Conservation (phyloP, 1,140 invertebrate species). For the Dinothrombium tinctorium region DNA sequence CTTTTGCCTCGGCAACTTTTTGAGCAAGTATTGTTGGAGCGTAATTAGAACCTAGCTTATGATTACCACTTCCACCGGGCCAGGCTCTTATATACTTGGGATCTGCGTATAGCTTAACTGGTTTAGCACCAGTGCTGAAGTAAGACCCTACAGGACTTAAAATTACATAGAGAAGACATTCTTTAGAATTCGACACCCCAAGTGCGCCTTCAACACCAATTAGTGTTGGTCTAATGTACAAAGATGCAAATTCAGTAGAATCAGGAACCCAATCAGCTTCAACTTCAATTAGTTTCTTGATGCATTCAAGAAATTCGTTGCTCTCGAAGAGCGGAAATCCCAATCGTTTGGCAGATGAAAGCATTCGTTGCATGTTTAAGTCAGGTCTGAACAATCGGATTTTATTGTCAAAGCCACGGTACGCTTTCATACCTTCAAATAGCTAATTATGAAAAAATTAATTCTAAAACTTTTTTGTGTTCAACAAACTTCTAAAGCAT, state of each 20-base stretch:
- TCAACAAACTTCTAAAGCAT: slow-evolving; percentile 52
- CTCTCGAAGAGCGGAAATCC: slow-evolving; percentile 72
- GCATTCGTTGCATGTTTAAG: slow-evolving; percentile 83
- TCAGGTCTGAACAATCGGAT: slow-evolving; percentile 85
- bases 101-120: slow-evolving; percentile 53
- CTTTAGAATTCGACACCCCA: slow-evolving; percentile 57
- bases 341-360: slow-evolving; percentile 50
- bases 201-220: slow-evolving; percentile 89
- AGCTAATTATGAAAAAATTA: too few relatives aligned
- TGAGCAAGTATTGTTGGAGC: slow-evolving; percentile 30
- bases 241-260: slow-evolving; percentile 51
- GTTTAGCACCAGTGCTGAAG: slow-evolving; percentile 45
- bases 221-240: slow-evolving; percentile 87
- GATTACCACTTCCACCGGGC: slow-evolving; percentile 80
- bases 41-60: slow-evolving; percentile 72
- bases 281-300: slow-evolving; percentile 60
- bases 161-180: slow-evolving; percentile 69
- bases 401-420: slow-evolving; percentile 70
- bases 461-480: neutral
- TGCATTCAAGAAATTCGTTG: slow-evolving; percentile 60
- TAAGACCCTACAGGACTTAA: slow-evolving; percentile 79
- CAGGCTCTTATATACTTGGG: slow-evolving; percentile 62
- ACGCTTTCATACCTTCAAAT: slow-evolving; percentile 98
- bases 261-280: slow-evolving; percentile 96
- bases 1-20: slow-evolving; percentile 45